Base-by-base conservation (phyloP, 2,888 invertebrate species). In the Leptarthrus brevirostris region DNA sequence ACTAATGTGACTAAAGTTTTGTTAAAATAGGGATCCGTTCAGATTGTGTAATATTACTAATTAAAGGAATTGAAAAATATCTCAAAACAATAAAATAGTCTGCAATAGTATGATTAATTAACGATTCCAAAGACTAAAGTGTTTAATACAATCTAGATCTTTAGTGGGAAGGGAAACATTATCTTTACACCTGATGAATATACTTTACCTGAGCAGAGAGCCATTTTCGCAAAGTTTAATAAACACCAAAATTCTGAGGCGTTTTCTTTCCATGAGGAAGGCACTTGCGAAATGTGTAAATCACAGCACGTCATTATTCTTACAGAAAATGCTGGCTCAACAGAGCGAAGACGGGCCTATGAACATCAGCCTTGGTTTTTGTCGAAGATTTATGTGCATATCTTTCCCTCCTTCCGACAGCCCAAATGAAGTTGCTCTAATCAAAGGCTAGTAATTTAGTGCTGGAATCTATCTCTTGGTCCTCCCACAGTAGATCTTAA, bases 231-330 rank as follows among this genome's bases (percentile, higher is more conserved):
- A 30, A 30, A 0, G 30, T 30, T 30, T 30, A 30, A 30, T 30
- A 30, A 30, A 30, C n/a, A n/a, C 44, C 16, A 14, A 30, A 30
- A 56, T 14, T 26, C 30, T 56, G 26, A 26, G 30, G 30, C 30
- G 0, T 56, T 56, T 56, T 26, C 16, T 30, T 56, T 14, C 24
- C 30, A 56, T 56, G 56, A 30, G 26, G 30, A 30, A 30, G 56
- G 34, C 56, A 56, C 30, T 54, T 56, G 24, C 30, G 16, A 16
- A 56, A 56, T 26, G 56, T 56, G 56, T 56, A 56, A 56, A 56
- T 56, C 56, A 56, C 56, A 56, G 56, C 56, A 56, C 56, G 30
- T 56, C 56, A 56, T 56, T 56, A 56, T 16, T 56, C 16, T 56
- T 3, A 14, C 56, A 56, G 26, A 24, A 56, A 56, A 30, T 56